Evolutionary conservation across 2,888 invertebrate genomes (phyloP), one percentile per base, ranked within the genome.

Genomic region (Erebia epiphron): DNA sequence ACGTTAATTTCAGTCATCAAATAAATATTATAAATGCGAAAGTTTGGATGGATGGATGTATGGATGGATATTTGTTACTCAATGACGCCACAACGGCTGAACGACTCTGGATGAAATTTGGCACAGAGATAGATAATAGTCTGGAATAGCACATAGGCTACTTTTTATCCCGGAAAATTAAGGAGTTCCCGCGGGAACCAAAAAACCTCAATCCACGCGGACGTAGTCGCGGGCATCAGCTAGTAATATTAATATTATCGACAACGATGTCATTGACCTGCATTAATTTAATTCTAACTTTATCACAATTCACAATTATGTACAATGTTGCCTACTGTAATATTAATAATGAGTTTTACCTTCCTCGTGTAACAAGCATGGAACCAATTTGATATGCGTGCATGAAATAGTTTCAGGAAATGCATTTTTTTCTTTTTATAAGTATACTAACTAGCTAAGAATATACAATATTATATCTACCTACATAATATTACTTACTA

Each of bases 261-360:
- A 2, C 54, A 16, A 8, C 16, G 11, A 16, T 16, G 54, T 54
- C 14, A 41, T n/a, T n/a, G n/a, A 41, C 58, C 58, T 58, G 35
- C 35, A 7, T 14, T 21, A 58, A 35, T n/a, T 35, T 58, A 35
- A 58, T 35, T n/a, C 58, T 58, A 35, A 41, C n/a, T 35, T 58
- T 58, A 41, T 8, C 8, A 41, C 58, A 58, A 58, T 58, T 8
- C 8, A 41, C 58, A 58, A 58, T 58, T 41, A 35, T 41, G n/a
- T 4, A 54, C 5, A 16, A 9, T 18, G n/a, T 13, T 3, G 2
- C 2, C 16, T 43, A 11, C 9, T 60, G 61, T 35, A 63, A 52
- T 11, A 52, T 50, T 26, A 5, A 50, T 46, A 46, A 63, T 63
- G 50, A 52, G 63, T 63, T 50, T 63, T 26, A 35, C 50, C 63